These are phyloP conservation scores for Polyodon spathula DNA, from an alignment of 2,113 vertebrate genomes.

Conservation along the genomic window DNA sequence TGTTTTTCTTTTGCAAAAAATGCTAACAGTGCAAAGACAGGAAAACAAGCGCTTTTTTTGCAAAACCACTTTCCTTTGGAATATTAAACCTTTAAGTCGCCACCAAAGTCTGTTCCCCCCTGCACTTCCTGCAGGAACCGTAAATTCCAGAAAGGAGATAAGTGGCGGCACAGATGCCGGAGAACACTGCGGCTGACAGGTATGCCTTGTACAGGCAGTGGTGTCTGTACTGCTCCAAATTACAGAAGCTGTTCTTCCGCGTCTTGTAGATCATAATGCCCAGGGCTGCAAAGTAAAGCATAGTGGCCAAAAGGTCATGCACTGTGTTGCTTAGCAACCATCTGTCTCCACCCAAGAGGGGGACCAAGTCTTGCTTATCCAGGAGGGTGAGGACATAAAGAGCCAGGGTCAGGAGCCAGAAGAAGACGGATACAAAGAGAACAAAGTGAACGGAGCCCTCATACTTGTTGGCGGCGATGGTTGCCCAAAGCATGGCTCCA, in stretches of 20 bases:
- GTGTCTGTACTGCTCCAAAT: constrained; percentile 67
- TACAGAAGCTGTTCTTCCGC: constrained; percentile 69
- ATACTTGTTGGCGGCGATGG: constrained; percentile 83
- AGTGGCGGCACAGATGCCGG: constrained; percentile 63
- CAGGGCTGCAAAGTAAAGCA: constrained; percentile 71
- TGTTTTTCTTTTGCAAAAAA: not conserved
- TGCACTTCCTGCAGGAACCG: constrained; percentile 62
- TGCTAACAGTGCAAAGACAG: not conserved
- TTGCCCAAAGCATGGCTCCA: constrained; percentile 83
- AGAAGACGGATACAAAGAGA: constrained; percentile 87
- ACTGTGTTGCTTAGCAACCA: constrained; percentile 73
- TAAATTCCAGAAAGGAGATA: constrained; percentile 73
- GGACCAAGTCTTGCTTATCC: constrained; percentile 83
- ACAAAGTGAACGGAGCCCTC: constrained; percentile 86
- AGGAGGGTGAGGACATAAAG: constrained; percentile 81
- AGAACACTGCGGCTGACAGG: constrained; percentile 74
- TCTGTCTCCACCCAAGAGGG: constrained; percentile 74
- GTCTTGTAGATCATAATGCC: constrained; percentile 81
- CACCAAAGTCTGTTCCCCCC: constrained; percentile 61
- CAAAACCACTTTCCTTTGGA: not conserved
- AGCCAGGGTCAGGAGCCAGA: constrained; percentile 84
- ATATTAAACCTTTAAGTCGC: constrained; percentile 13
- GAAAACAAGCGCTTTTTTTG: too few species aligned
- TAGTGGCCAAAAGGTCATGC: constrained; percentile 67
- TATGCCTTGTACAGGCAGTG: constrained; percentile 75